These are phyloP conservation scores for Lasioglossum villosulum DNA, from an alignment of 2,888 invertebrate genomes.

Conservation along the genomic window DNA sequence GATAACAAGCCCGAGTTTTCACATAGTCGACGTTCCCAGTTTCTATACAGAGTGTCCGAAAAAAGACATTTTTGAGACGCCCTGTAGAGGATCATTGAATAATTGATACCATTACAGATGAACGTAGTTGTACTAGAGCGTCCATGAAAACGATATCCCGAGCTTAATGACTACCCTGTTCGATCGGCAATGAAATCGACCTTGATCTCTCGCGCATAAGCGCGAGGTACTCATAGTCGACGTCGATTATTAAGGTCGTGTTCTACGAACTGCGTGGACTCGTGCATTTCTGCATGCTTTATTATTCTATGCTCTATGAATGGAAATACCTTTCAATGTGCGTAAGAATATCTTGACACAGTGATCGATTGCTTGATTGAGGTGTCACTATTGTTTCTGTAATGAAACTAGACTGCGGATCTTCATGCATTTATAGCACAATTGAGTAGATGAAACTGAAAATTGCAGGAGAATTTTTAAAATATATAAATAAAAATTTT, in stretches of 20 bases:
- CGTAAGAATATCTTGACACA: not conserved
- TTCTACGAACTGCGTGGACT: slow-evolving; percentile 58
- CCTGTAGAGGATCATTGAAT: too few relatives aligned
- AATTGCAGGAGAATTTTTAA: too few relatives aligned
- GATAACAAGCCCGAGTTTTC: slow-evolving; percentile 44
- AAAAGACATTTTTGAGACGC: too few relatives aligned
- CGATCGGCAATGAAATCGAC: slow-evolving; percentile 66
- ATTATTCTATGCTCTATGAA: slow-evolving; percentile 27
- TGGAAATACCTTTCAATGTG: slow-evolving; percentile 11
- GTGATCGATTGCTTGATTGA: not conserved
- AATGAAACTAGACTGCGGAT: too few relatives aligned
- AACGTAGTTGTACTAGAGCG: slow-evolving; percentile 21
- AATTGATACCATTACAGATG: not conserved
- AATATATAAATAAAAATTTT: too few relatives aligned
- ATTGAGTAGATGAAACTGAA: too few relatives aligned
- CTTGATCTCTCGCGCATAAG: slow-evolving; percentile 68
- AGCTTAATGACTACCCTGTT: slow-evolving; percentile 58
- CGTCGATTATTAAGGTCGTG: slow-evolving; percentile 66
- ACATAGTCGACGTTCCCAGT: not conserved
- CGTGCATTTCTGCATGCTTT: slow-evolving; percentile 21
- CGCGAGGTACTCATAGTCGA: slow-evolving; percentile 65
- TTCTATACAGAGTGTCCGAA: too few relatives aligned
- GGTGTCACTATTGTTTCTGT: too few relatives aligned
- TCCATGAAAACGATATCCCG: slow-evolving; percentile 45
- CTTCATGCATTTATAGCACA: too few relatives aligned